Percentiles rank a stretch among this genome's conserved stretches.
These are phyloP conservation scores for Phortica variegata DNA, from an alignment of 1,140 invertebrate species.

Conservation along the genomic window DNA sequence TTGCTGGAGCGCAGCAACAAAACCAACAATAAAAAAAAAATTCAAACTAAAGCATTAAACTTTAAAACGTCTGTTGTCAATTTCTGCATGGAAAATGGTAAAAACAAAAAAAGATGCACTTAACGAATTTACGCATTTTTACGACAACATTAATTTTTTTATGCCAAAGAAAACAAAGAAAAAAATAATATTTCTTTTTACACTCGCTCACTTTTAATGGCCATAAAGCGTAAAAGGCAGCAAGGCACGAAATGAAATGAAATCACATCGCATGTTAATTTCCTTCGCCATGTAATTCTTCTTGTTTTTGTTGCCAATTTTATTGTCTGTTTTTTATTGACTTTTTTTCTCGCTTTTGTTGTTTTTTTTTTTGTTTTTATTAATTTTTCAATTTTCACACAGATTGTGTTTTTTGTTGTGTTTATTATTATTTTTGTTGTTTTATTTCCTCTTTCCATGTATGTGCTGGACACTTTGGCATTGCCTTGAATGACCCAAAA, in stretches of 20 bases:
- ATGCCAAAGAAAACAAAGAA: constrained; percentile 24
- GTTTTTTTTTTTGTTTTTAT: constrained; percentile 10
- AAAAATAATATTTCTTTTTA: background rate
- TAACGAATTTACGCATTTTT: constrained; percentile 51
- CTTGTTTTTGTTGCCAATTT: constrained; percentile 20
- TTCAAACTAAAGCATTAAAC: too few species aligned
- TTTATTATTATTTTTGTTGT: too few species aligned
- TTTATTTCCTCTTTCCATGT: too few species aligned
- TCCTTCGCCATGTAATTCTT: background rate
- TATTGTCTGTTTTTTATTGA: constrained; percentile 14
- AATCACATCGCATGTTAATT: constrained; percentile 30
- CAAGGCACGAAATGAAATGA: constrained; percentile 16
- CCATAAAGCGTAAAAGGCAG: constrained; percentile 29
- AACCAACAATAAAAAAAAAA: too few species aligned
- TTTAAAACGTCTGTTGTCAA: too few species aligned
- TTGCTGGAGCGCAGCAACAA: too few species aligned
- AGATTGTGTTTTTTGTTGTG: constrained; percentile 35
- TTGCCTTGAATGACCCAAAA: constrained; percentile 29
- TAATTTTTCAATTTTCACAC: constrained; percentile 39
- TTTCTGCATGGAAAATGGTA: too few species aligned
- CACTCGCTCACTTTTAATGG: constrained; percentile 35
- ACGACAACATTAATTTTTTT: constrained; percentile 49
- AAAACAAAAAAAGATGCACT: constrained; percentile 49
- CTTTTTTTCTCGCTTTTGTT: constrained; percentile 5
- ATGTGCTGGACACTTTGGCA: too few species aligned